These are phyloP conservation scores for Leptobrachium ailaonicum DNA, from an alignment of 2,113 vertebrate genomes.

Conservation along the genomic window DNA sequence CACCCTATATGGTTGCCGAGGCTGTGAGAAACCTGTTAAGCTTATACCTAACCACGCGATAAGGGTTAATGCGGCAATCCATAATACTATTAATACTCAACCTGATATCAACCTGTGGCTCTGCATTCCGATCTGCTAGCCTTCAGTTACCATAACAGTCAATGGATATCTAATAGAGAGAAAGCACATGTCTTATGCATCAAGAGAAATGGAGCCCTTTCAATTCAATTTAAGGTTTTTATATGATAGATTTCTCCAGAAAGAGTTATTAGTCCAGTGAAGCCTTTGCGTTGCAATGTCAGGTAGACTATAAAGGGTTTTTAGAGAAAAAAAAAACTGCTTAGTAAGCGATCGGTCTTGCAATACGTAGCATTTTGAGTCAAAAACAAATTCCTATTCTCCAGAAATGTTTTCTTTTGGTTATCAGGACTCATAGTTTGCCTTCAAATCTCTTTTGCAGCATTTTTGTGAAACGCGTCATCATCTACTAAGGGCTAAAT, in stretches of 20 bases:
- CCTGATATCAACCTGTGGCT: slow-evolving; percentile 13
- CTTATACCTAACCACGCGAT: not conserved
- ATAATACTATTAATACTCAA: slow-evolving; percentile 29
- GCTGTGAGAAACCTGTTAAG: not conserved
- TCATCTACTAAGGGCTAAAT: too few relatives aligned
- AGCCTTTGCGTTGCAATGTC: too few relatives aligned
- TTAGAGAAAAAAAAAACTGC: too few relatives aligned
- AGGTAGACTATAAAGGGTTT: too few relatives aligned
- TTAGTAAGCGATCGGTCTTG: too few relatives aligned
- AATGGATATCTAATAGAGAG: slow-evolving; percentile 38
- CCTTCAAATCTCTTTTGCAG: too few relatives aligned
- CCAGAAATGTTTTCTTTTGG: too few relatives aligned
- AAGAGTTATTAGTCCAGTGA: not conserved
- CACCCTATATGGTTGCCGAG: not conserved
- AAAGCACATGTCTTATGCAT: slow-evolving; percentile 15
- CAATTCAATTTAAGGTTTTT: slow-evolving; percentile 16
- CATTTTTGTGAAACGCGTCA: too few relatives aligned
- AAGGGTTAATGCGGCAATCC: not conserved
- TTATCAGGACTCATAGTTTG: too few relatives aligned
- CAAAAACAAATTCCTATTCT: too few relatives aligned
- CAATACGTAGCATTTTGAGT: too few relatives aligned
- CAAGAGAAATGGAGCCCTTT: slow-evolving; percentile 4
- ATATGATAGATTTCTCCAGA: slow-evolving; percentile 12
- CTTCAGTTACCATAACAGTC: slow-evolving; percentile 33
- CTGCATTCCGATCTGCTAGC: slow-evolving; percentile 20